Evolutionary conservation across 2,888 invertebrate genomes (phyloP), one percentile per base, ranked within the genome.

Genomic region (Drepana falcataria): DNA sequence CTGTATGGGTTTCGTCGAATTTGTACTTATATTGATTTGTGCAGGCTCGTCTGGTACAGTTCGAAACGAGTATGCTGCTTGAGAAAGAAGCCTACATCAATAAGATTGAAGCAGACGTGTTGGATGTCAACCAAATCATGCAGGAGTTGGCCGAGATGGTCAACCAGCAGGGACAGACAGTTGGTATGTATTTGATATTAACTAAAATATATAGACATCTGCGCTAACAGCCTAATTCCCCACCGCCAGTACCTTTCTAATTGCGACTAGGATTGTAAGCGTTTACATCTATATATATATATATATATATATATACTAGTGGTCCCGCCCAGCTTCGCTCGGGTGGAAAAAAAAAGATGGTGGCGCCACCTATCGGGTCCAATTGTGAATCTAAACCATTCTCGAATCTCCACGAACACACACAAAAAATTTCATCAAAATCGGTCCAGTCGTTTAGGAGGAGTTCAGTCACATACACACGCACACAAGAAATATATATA

Each of bases 91-190:
- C 94, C 6, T 94, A 95, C 75, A 94, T 97, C 61, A 93, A 93
- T 68, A 94, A 94, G 77, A 95, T 98, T 52, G 97, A 97, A 79
- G 93, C 94, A 0, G 95, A 96, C 77, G 94, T 97, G 53, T 81
- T 97, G 58, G 96, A 97, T 80, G 95, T 96, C 4, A 96, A 96
- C 81, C 93, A 95, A 79, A 96, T 97, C 59, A 96, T 97, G 95
- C 93, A 94, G 55, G 94, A 95, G 49, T 83, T 97, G 44, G 93
- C 94, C 2, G 92, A 92, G 6, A 84, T 96, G 78, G 94, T 96
- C n/a, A 86, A 93, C 65, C 91, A 93, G 61, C 97, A 97, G 80
- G 93, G 93, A 9, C 94, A 94, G 70, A 83, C 91, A 53, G 93
- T 97, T 61, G 95, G 97, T 97, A 83, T 92, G 93, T 71, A 1